A percentile compares a stretch with the other conserved stretches of the same genome.
These are phyloP conservation scores for Drosophila emarginata DNA, from an alignment of 2,888 invertebrate species.

Conservation along the genomic window DNA sequence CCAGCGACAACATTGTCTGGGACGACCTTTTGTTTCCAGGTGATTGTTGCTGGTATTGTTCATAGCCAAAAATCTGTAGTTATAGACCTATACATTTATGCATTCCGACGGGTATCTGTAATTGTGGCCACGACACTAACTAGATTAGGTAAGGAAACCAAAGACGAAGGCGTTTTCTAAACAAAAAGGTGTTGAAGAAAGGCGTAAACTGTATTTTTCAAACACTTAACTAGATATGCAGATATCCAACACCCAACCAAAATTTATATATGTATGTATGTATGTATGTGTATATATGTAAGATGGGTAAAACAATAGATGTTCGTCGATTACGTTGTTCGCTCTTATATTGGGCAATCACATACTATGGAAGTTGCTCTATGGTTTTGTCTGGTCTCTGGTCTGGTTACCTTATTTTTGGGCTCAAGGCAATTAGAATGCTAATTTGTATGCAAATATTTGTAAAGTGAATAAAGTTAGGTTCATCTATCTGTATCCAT, in stretches of 20 bases:
- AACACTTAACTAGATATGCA: slow-evolving; percentile 65
- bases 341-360: background rate
- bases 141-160: background rate
- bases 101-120: slow-evolving; percentile 24
- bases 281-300: background rate
- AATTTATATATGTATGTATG: too few species aligned
- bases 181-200: slow-evolving; percentile 61
- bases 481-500: slow-evolving; percentile 38
- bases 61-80: background rate
- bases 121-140: background rate
- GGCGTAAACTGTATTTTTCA: slow-evolving; percentile 75
- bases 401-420: slow-evolving; percentile 60
- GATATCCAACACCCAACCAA: slow-evolving; percentile 35
- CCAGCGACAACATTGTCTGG: slow-evolving; percentile 71
- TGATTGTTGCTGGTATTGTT: slow-evolving; percentile 32
- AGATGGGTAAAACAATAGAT: slow-evolving; percentile 4
- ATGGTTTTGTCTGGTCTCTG: background rate
- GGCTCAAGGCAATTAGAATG: slow-evolving; percentile 74
- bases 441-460: slow-evolving; percentile 77
- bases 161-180: slow-evolving; percentile 4
- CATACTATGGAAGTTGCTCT: slow-evolving; percentile 10
- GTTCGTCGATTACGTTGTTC: background rate
- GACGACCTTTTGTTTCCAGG: slow-evolving; percentile 67
- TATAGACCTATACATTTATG: slow-evolving; percentile 1
- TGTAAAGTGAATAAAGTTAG: slow-evolving; percentile 54